phyloP scores from a whole-genome alignment of 2,888 invertebrate species.

The Drosophila bunnanda region DNA sequence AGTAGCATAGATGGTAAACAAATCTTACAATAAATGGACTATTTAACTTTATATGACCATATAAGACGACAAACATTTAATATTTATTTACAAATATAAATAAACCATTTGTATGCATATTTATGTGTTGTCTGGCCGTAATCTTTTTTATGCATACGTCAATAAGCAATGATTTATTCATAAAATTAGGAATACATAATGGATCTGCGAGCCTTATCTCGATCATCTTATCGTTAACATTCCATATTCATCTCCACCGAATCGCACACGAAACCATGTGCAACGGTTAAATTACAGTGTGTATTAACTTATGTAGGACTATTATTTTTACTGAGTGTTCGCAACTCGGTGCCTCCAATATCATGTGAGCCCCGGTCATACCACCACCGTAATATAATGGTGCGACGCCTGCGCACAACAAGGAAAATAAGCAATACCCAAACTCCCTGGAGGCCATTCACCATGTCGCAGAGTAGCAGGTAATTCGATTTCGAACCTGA shows the following conservation, averaged over 20 bases:
- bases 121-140: background rate
- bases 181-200: too few relatives aligned
- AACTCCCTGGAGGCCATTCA: constrained; percentile 89
- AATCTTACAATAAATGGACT: constrained; percentile 46
- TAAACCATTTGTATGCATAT: constrained; percentile 73
- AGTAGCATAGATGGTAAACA: constrained; percentile 67
- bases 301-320: constrained; percentile 49
- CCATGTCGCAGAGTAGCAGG: constrained; percentile 88
- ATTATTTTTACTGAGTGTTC: constrained; percentile 48
- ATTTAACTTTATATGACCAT: constrained; percentile 60
- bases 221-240: background rate
- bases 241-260: background rate
- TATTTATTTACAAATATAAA: constrained; percentile 49
- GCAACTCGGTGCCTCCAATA: constrained; percentile 71
- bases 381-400: constrained; percentile 83
- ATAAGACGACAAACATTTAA: constrained; percentile 50
- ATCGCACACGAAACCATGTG: background rate
- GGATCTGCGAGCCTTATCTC: background rate
- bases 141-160: background rate
- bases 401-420: constrained; percentile 80
- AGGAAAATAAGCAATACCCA: constrained; percentile 89
- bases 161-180: background rate
- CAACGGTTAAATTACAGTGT: background rate
- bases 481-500: constrained; percentile 63
- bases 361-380: constrained; percentile 83